Conservation (phyloP, 2,888 invertebrate genomes). For the Heliconius hortense region DNA sequence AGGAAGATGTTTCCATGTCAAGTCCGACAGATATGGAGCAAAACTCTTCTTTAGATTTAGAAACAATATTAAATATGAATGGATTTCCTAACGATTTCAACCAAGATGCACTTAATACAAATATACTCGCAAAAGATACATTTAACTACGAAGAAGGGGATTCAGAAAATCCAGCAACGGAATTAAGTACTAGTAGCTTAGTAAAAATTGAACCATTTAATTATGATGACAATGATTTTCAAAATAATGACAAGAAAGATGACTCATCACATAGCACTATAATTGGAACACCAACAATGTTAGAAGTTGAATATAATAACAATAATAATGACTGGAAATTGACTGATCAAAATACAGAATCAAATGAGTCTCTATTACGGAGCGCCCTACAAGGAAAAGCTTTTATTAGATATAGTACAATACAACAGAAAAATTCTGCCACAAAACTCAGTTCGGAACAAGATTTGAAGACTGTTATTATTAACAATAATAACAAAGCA, state of each 20-base stretch:
- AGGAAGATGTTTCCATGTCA: slow-evolving; percentile 84
- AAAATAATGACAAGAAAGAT: slow-evolving; percentile 71
- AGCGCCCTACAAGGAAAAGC: slow-evolving; percentile 93
- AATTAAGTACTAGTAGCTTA: slow-evolving; percentile 84
- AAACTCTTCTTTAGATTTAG: slow-evolving; percentile 86
- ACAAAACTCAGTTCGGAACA: slow-evolving; percentile 68
- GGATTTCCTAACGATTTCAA: slow-evolving; percentile 82
- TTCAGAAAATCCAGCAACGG: slow-evolving; percentile 88
- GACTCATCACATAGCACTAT: slow-evolving; percentile 65
- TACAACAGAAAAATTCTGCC: slow-evolving; percentile 79
- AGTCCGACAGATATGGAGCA: slow-evolving; percentile 83
- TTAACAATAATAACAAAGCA: slow-evolving; percentile 75
- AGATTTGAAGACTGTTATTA: slow-evolving; percentile 70
- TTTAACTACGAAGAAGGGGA: slow-evolving; percentile 90
- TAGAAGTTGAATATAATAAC: slow-evolving; percentile 84
- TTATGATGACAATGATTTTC: slow-evolving; percentile 71
- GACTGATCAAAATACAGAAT: slow-evolving; percentile 86
- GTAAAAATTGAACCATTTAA: slow-evolving; percentile 73
- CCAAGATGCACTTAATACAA: slow-evolving; percentile 78
- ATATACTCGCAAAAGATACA: slow-evolving; percentile 84
- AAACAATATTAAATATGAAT: slow-evolving; percentile 89
- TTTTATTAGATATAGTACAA: slow-evolving; percentile 80
- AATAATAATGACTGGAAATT: slow-evolving; percentile 93
- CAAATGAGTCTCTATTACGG: slow-evolving; percentile 88
- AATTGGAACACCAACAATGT: slow-evolving; percentile 76